phyloP scores from a whole-genome alignment of 1,140 invertebrate species.

The Nautilus pompilius region DNA sequence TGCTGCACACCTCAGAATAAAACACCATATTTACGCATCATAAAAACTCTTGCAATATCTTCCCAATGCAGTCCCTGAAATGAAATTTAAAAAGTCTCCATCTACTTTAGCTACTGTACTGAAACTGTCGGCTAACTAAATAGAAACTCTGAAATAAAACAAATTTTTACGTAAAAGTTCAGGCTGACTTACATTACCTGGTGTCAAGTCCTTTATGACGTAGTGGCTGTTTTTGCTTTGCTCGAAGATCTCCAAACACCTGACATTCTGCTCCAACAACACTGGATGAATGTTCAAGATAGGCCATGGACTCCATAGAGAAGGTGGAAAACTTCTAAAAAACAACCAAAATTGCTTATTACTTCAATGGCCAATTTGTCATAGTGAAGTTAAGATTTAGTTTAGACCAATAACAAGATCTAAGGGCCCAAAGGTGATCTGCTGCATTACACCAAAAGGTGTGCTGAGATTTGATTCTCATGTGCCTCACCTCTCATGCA shows the following conservation, averaged over 20 bases:
- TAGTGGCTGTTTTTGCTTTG: slow-evolving; percentile 62
- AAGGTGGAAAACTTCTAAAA: slow-evolving; percentile 51
- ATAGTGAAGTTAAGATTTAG: too few relatives aligned
- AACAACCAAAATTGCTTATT: slow-evolving; percentile 16
- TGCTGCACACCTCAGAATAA: too few relatives aligned
- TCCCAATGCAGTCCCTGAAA: neutral
- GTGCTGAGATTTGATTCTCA: too few relatives aligned
- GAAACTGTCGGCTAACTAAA: too few relatives aligned
- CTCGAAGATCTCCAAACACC: slow-evolving; percentile 60
- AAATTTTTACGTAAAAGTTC: slow-evolving; percentile 1
- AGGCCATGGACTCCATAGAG: slow-evolving; percentile 57
- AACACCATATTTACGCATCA: too few relatives aligned
- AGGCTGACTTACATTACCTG: slow-evolving; percentile 57
- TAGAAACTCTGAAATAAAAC: neutral
- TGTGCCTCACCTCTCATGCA: too few relatives aligned
- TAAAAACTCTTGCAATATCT: too few relatives aligned
- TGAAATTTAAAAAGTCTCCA: neutral
- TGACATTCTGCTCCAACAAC: slow-evolving; percentile 56
- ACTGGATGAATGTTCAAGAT: slow-evolving; percentile 58
- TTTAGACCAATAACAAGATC: too few relatives aligned
- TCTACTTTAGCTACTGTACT: neutral
- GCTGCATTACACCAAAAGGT: too few relatives aligned
- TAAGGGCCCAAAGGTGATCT: too few relatives aligned
- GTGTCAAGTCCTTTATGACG: slow-evolving; percentile 59
- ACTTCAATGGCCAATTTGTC: too few relatives aligned